Conservation (phyloP, 2,113 vertebrate genomes). For the Dasyornis broadbenti region DNA sequence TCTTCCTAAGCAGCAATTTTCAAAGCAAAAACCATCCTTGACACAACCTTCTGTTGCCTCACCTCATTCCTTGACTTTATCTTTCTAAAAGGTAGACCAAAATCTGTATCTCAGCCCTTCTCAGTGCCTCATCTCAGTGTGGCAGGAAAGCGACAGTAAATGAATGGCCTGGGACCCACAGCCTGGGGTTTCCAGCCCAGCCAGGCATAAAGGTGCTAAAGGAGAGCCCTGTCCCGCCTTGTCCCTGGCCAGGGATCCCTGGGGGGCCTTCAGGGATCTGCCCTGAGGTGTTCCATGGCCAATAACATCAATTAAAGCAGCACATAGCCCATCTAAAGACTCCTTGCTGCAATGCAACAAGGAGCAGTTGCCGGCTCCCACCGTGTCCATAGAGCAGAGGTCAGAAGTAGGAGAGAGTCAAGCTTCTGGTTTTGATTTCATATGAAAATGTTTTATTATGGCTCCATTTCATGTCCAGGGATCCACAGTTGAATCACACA, state of each 20-base stretch:
- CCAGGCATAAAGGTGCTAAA: accelerated
- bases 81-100: neutral
- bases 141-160: neutral
- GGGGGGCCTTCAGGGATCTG: neutral
- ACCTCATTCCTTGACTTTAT: neutral
- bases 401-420: conserved; percentile 13
- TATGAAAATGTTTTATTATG: conserved; percentile 47
- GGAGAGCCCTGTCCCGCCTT: neutral
- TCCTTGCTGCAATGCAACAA: neutral
- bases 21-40: neutral
- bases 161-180: neutral
- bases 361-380: neutral
- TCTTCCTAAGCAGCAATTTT: neutral
- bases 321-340: neutral
- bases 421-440: conserved; percentile 56
- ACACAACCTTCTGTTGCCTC: neutral
- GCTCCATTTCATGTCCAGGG: conserved; percentile 45
- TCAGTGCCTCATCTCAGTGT: too few species aligned
- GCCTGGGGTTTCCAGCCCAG: neutral
- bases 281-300: neutral
- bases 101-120: neutral
- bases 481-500: conserved; percentile 49
- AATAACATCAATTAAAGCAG: neutral
- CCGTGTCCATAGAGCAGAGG: neutral
- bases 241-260: neutral